phyloP scores from a whole-genome alignment of 2,888 invertebrate genomes.

The Perizoma flavofasciatum region DNA sequence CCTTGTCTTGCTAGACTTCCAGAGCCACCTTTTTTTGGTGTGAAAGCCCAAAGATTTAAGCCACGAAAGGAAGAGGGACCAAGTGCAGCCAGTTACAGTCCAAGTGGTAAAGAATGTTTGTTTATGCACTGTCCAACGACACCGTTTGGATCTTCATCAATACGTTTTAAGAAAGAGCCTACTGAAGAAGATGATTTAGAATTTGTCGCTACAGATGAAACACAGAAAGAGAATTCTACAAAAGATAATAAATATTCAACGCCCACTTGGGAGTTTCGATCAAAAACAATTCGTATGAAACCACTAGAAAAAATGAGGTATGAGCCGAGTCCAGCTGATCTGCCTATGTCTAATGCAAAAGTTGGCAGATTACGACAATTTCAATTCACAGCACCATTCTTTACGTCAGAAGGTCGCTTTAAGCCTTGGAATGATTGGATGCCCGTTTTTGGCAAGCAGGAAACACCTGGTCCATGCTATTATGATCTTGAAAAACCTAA shows the following conservation, averaged over 20 bases:
- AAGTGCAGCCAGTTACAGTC: conserved; percentile 61
- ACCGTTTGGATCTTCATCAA: conserved; percentile 59
- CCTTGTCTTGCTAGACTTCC: conserved; percentile 56
- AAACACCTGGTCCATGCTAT: conserved; percentile 65
- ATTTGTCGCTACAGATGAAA: conserved; percentile 15
- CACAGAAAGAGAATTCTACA: conserved; percentile 21
- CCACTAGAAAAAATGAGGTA: conserved; percentile 48
- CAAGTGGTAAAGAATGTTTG: conserved; percentile 43
- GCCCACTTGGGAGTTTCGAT: conserved; percentile 65
- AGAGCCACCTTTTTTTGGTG: conserved; percentile 59
- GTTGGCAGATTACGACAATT: conserved; percentile 39
- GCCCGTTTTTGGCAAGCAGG: conserved; percentile 50
- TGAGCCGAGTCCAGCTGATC: conserved; percentile 60
- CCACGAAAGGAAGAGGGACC: conserved; percentile 53
- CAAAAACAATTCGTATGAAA: conserved; percentile 62
- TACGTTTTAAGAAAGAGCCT: conserved; percentile 55
- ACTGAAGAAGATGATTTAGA: conserved; percentile 42
- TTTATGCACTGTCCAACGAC: conserved; percentile 51
- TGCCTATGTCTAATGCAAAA: conserved; percentile 37
- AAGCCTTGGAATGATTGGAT: conserved; percentile 66
- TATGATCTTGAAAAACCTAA: conserved; percentile 54
- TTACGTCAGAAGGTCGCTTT: conserved; percentile 64
- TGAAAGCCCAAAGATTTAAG: conserved; percentile 61
- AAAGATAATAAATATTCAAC: conserved; percentile 37
- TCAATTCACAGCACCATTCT: conserved; percentile 62